These are phyloP conservation scores for Spatula clypeata DNA, from an alignment of 2,797 vertebrate species.

Conservation along the genomic window DNA sequence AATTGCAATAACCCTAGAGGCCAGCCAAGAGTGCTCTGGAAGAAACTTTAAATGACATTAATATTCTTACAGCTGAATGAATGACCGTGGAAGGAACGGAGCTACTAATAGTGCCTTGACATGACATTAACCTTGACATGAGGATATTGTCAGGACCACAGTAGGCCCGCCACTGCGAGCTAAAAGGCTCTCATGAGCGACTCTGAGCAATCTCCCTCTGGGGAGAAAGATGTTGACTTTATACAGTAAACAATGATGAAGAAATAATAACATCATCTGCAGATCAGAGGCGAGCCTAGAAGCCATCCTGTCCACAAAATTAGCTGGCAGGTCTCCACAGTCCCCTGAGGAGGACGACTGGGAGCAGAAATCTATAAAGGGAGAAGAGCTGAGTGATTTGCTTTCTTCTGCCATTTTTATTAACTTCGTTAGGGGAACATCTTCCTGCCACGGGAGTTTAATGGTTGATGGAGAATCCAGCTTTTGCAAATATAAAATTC, in stretches of 20 bases:
- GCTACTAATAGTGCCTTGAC: conserved; percentile 4
- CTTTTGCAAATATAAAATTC: background rate
- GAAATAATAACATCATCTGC: conserved; percentile 63
- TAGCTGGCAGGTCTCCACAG: conserved; percentile 41
- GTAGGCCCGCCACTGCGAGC: conserved; percentile 27
- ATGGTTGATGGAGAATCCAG: background rate
- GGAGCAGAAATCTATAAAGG: conserved; percentile 47
- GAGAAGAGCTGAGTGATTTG: conserved; percentile 12
- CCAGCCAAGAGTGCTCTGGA: background rate
- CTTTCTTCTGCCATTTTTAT: conserved; percentile 45
- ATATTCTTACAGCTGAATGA: conserved; percentile 29
- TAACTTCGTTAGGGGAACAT: conserved; percentile 20
- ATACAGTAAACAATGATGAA: conserved; percentile 65
- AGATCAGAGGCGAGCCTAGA: conserved; percentile 58
- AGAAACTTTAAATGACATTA: conserved; percentile 42
- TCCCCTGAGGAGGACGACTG: background rate
- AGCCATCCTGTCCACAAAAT: conserved; percentile 42
- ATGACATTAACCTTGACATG: conserved; percentile 38
- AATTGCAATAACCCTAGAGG: conserved; percentile 27
- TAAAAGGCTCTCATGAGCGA: conserved; percentile 2
- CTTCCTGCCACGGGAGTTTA: background rate
- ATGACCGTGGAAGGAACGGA: background rate
- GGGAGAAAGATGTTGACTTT: conserved; percentile 57
- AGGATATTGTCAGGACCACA: conserved; percentile 45
- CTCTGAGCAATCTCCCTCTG: conserved; percentile 35